Conservation (phyloP, 2,113 vertebrate species). For the Crotalus tigris region DNA sequence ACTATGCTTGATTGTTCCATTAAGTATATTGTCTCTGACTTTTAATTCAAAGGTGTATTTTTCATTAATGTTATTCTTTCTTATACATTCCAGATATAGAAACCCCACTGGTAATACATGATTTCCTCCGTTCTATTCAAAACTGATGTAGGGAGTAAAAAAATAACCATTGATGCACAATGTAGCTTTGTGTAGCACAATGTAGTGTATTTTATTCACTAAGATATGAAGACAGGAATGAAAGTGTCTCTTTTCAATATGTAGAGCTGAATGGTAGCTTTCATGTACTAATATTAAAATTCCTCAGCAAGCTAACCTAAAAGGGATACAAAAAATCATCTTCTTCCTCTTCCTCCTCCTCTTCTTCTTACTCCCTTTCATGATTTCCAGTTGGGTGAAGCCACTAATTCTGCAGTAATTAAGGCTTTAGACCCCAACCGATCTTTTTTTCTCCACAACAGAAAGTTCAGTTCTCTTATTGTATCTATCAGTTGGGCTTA, state of each 20-base stretch:
- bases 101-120: neutral
- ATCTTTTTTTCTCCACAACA: too few species aligned
- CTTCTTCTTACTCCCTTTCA: neutral
- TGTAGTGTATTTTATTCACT: neutral
- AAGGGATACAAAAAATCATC: neutral
- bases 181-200: too few species aligned
- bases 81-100: neutral
- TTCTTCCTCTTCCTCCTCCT: neutral
- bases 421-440: too few species aligned
- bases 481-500: too few species aligned
- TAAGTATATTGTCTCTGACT: neutral
- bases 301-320: neutral
- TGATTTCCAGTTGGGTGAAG: neutral
- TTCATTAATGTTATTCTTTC: neutral
- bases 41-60: neutral
- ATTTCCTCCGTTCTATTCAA: neutral
- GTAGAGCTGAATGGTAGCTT: conserved; percentile 2
- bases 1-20: neutral
- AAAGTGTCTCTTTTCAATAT: neutral
- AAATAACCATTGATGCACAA: neutral
- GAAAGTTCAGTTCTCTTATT: too few species aligned
- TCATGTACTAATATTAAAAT: neutral
- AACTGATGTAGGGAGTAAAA: neutral
- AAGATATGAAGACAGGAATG: neutral
- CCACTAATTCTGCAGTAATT: too few species aligned